These are phyloP conservation scores for Lissonota sp. DNA, from an alignment of 2,888 invertebrate species.

Conservation along the genomic window DNA sequence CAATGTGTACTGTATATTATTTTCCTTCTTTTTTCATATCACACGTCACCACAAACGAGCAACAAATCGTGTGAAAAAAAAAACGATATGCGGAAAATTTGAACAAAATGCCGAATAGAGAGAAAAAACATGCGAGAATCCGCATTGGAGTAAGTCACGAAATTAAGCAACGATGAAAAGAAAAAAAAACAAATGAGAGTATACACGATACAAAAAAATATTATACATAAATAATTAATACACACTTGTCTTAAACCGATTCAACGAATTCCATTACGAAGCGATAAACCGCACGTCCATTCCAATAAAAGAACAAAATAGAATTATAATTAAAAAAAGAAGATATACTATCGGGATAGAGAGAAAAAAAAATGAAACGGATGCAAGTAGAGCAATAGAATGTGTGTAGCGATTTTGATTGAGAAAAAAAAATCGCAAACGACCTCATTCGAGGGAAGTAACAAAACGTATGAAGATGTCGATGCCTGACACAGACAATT, in stretches of 20 bases:
- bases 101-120: slow-evolving; percentile 11
- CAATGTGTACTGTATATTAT: slow-evolving; percentile 53
- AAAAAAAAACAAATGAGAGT: slow-evolving; percentile 6
- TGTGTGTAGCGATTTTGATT: slow-evolving; percentile 13
- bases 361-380: slow-evolving; percentile 23
- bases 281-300: slow-evolving; percentile 62
- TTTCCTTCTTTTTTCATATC: not conserved
- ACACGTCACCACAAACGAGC: slow-evolving; percentile 11
- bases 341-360: slow-evolving; percentile 39
- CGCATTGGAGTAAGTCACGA: slow-evolving; percentile 1
- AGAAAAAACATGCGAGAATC: slow-evolving; percentile 4
- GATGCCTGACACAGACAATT: not conserved
- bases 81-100: slow-evolving; percentile 17
- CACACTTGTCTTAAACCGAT: slow-evolving; percentile 58
- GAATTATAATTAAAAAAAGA: slow-evolving; percentile 35
- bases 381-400: slow-evolving; percentile 45
- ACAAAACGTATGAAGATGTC: slow-evolving; percentile 8
- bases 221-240: slow-evolving; percentile 23
- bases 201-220: slow-evolving; percentile 35
- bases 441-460: too few species aligned
- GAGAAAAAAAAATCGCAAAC: too few species aligned
- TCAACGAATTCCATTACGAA: slow-evolving; percentile 64
- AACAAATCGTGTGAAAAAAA: slow-evolving; percentile 8
- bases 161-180: not conserved
- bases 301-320: slow-evolving; percentile 49